Percentiles rank a stretch among this genome's conserved stretches.
Evolutionary conservation across 2,888 invertebrate genomes (phyloP).

Genomic region (Macropis europaea): DNA sequence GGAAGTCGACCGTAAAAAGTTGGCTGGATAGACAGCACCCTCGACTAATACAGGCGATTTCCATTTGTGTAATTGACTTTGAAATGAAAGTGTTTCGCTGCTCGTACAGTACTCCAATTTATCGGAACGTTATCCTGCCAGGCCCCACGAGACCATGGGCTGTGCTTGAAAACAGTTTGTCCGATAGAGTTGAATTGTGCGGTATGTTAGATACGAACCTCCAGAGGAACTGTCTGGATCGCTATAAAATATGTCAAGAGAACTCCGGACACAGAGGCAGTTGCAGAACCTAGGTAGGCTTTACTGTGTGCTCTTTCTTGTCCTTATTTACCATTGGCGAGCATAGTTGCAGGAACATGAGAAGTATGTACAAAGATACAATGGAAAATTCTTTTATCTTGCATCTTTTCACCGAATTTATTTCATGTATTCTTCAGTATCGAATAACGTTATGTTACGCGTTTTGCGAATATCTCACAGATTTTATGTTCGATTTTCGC

Average conservation of each 20-base stretch:
- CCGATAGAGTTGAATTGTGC: conserved; percentile 50
- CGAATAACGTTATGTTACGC: background rate
- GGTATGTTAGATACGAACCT: conserved; percentile 44
- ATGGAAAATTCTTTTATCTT: background rate
- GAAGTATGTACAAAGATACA: conserved; percentile 3
- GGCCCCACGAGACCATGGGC: conserved; percentile 26
- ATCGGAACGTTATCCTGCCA: conserved; percentile 48
- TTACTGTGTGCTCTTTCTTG: conserved; percentile 18
- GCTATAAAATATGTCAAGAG: conserved; percentile 31
- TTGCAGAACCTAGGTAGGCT: conserved; percentile 4
- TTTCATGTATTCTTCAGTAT: background rate
- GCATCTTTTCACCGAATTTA: background rate
- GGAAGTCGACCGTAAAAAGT: no score
- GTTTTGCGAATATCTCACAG: background rate
- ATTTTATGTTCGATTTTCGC: background rate
- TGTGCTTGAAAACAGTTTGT: conserved; percentile 52
- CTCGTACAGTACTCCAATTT: conserved; percentile 38
- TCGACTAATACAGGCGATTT: no score
- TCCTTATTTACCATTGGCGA: conserved; percentile 1
- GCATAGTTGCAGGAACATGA: background rate
- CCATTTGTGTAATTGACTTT: conserved; percentile 44
- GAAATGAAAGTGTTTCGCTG: conserved; percentile 36
- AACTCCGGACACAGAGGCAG: background rate
- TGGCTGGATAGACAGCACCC: no score
- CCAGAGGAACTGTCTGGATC: conserved; percentile 32